A percentile compares a stretch with the other conserved stretches of the same genome.
These are phyloP conservation scores for Helogale parvula DNA, from an alignment of 2,113 vertebrate genomes.

Conservation along the genomic window DNA sequence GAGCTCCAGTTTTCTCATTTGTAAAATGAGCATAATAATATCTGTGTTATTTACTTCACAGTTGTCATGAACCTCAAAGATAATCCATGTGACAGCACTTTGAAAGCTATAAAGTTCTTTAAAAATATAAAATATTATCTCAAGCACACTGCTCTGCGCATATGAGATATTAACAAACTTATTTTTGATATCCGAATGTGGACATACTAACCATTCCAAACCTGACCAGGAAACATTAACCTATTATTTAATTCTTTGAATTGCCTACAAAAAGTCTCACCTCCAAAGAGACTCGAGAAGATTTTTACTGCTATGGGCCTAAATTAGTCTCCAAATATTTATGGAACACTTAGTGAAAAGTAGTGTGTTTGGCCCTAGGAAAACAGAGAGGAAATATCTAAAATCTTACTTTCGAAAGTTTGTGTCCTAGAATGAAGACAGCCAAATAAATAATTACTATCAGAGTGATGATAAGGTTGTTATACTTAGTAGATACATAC, in stretches of 20 bases:
- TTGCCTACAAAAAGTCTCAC: neutral
- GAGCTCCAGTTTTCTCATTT: conserved; percentile 70
- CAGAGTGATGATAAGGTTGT: neutral
- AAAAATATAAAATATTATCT: conserved; percentile 55
- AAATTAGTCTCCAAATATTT: neutral
- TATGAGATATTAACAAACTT: neutral
- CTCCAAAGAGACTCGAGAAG: neutral
- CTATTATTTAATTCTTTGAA: conserved; percentile 34
- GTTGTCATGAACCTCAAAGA: conserved; percentile 46
- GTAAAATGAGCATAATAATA: conserved; percentile 68
- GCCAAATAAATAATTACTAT: neutral
- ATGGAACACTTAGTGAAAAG: neutral
- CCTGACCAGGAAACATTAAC: conserved; percentile 1
- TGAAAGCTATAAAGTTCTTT: conserved; percentile 52
- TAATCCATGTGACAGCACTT: conserved; percentile 56
- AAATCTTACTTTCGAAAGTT: neutral
- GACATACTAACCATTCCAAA: neutral
- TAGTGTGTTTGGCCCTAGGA: neutral
- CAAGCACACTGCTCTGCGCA: conserved; percentile 14
- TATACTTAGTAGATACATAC: neutral
- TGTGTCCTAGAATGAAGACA: neutral
- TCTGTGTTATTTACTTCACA: conserved; percentile 68
- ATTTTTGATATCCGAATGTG: neutral
- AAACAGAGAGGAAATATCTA: neutral
- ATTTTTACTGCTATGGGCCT: neutral